These are phyloP conservation scores for Blastomussa wellsi DNA, from an alignment of 92 coral and sea anemone species.

Conservation along the genomic window DNA sequence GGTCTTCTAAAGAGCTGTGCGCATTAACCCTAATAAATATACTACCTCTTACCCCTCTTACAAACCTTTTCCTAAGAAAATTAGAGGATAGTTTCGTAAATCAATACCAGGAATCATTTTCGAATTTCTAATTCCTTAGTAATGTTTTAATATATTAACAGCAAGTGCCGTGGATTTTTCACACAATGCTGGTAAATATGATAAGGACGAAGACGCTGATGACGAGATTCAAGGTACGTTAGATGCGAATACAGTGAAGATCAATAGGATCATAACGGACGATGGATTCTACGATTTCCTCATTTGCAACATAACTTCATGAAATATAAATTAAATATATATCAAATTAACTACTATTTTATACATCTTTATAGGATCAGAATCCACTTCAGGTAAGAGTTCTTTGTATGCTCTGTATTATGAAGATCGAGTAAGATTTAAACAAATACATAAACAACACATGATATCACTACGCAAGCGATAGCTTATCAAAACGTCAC, in stretches of 20 bases:
- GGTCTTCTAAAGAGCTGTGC: no score
- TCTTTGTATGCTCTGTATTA: not conserved
- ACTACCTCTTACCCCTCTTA: no score
- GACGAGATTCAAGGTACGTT: constrained; percentile 92
- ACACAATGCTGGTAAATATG: constrained; percentile 82
- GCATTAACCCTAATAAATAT: no score
- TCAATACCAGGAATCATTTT: no score
- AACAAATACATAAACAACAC: not conserved
- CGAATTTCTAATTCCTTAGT: no score
- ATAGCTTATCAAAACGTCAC: not conserved
- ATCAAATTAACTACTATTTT: constrained; percentile 6
- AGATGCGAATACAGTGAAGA: not conserved
- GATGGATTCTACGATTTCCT: not conserved
- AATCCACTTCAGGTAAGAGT: constrained; percentile 68
- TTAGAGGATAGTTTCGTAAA: no score
- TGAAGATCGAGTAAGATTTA: not conserved
- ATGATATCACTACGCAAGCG: not conserved
- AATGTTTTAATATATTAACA: constrained; percentile 1
- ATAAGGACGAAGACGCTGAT: constrained; percentile 96
- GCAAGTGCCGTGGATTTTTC: constrained; percentile 62
- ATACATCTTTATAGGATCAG: constrained; percentile 68
- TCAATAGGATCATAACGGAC: not conserved
- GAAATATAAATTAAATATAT: no score
- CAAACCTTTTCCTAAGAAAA: no score
- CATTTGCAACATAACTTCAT: no score